A percentile compares a stretch with the other conserved stretches of the same genome.
Evolutionary conservation across 2,113 vertebrate genomes (phyloP).

Genomic region (Pongo abelii): DNA sequence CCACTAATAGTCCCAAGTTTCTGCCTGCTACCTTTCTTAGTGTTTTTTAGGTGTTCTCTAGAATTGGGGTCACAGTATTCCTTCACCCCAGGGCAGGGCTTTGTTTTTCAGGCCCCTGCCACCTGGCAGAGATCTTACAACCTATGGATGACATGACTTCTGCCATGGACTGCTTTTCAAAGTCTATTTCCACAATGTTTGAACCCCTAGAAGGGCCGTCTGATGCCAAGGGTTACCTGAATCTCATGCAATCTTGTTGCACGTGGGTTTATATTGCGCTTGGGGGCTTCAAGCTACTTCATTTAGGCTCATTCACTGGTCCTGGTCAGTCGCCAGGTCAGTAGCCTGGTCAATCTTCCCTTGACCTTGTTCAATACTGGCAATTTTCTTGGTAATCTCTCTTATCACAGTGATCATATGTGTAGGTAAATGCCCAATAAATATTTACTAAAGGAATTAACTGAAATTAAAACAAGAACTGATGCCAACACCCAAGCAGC

Average conservation of each 20-base stretch:
- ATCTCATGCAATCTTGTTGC: not conserved
- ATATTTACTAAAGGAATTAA: slow-evolving; percentile 22
- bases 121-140: not conserved
- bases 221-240: not conserved
- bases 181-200: not conserved
- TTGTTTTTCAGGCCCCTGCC: not conserved
- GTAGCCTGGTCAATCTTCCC: not conserved
- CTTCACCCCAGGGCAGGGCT: not conserved
- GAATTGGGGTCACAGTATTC: not conserved
- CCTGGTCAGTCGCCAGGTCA: no score
- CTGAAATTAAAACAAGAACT: slow-evolving; percentile 12
- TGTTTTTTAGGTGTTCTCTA: not conserved
- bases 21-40: not conserved
- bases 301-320: not conserved
- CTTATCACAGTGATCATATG: not conserved
- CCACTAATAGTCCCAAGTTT: not conserved
- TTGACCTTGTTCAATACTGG: not conserved
- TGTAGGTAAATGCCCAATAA: not conserved
- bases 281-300: not conserved
- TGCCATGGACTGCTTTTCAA: not conserved
- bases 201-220: not conserved
- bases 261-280: not conserved
- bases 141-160: not conserved
- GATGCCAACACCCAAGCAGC: not conserved
- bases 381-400: not conserved